phyloP scores from a whole-genome alignment of 2,888 invertebrate species.

The Idaea aversata region DNA sequence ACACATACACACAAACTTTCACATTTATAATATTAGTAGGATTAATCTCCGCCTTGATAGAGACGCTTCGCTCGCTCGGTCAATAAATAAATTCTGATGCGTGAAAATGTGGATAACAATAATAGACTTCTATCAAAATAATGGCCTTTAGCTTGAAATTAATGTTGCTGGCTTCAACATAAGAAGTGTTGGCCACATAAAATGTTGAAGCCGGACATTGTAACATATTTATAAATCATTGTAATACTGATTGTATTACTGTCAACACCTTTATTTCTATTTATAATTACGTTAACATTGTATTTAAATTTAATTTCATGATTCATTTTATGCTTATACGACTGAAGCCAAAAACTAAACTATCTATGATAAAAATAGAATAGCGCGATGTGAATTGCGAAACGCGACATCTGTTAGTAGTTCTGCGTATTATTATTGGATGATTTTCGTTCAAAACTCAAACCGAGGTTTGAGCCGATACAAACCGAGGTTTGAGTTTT shows the following conservation, averaged over 20 bases:
- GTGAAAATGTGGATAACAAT: neutral
- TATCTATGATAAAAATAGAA: neutral
- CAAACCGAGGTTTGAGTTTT: neutral
- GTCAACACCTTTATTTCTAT: conserved; percentile 12
- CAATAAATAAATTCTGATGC: no score
- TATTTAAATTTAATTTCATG: conserved; percentile 13
- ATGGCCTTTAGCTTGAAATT: neutral
- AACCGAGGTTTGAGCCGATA: no score
- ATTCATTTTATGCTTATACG: conserved; percentile 12
- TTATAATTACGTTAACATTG: conserved; percentile 10
- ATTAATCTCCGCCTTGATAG: no score
- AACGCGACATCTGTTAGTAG: conserved; percentile 20
- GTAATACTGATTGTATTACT: conserved; percentile 7
- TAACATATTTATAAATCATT: neutral
- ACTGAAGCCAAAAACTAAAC: conserved; percentile 17
- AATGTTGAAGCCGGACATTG: neutral
- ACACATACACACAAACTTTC: no score
- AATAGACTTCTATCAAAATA: no score
- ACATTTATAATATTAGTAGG: no score
- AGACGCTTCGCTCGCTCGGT: no score
- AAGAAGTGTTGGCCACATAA: neutral
- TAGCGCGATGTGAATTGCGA: neutral
- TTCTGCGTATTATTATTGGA: neutral
- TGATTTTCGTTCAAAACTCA: neutral
- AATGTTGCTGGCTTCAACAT: neutral